A percentile compares a stretch with the other conserved stretches of the same genome.
phyloP scores from a whole-genome alignment of 2,113 vertebrate genomes.

The Oncorhynchus nerka region DNA sequence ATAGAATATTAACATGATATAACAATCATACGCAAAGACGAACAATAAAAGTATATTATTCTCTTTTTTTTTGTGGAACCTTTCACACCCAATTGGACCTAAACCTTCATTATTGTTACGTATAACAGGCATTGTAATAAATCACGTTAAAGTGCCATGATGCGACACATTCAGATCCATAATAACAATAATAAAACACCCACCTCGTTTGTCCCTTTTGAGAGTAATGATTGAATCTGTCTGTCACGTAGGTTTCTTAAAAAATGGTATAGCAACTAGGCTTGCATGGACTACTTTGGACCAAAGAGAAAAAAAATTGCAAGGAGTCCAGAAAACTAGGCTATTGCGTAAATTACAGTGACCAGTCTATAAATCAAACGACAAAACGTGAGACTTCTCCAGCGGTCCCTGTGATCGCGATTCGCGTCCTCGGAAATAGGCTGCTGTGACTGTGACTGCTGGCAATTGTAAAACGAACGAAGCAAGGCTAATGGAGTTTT shows the following conservation, averaged over 20 bases:
- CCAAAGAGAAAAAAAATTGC: not conserved
- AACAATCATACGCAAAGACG: no score
- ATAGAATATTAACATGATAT: no score
- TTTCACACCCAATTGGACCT: no score
- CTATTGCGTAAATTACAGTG: not conserved
- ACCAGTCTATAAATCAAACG: conserved; percentile 5
- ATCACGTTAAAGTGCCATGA: not conserved
- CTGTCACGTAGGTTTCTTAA: conserved; percentile 36
- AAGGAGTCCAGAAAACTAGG: conserved; percentile 13
- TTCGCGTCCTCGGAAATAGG: conserved; percentile 34
- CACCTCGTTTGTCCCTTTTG: conserved; percentile 62
- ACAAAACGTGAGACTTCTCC: conserved; percentile 35
- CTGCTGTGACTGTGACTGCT: conserved; percentile 10
- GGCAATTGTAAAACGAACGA: conserved; percentile 24
- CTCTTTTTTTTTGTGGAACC: no score
- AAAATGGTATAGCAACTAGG: conserved; percentile 1
- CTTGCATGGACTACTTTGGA: not conserved
- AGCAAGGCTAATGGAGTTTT: conserved; percentile 72
- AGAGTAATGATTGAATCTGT: conserved; percentile 52
- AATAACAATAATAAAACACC: conserved; percentile 37
- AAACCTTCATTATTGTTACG: no score
- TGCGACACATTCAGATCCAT: not conserved
- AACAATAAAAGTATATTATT: no score
- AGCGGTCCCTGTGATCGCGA: conserved; percentile 34
- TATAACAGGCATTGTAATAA: no score